phyloP scores from a whole-genome alignment of 2,797 vertebrate species.

The Sebastes vulpes region DNA sequence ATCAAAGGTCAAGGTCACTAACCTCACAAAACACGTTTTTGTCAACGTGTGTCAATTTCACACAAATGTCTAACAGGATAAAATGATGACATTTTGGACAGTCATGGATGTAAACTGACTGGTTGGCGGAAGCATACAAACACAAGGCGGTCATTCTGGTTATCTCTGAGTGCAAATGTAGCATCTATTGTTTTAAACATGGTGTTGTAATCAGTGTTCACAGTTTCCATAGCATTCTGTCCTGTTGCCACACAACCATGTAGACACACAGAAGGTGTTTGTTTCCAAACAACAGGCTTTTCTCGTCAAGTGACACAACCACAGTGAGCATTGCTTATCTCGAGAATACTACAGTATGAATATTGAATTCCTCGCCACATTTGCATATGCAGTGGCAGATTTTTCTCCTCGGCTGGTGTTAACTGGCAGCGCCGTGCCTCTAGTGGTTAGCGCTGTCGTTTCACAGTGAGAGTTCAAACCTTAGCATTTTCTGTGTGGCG shows the following conservation, averaged over 20 bases:
- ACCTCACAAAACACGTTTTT: neutral
- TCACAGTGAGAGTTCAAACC: neutral
- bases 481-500: neutral
- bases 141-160: neutral
- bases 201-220: constrained; percentile 21
- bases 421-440: neutral
- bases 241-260: constrained; percentile 4
- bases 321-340: constrained; percentile 45
- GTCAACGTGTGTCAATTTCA: neutral
- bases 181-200: constrained; percentile 19
- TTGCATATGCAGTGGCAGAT: constrained; percentile 31
- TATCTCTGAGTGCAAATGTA: constrained; percentile 9
- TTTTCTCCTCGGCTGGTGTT: constrained; percentile 21
- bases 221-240: constrained; percentile 23
- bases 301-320: constrained; percentile 56
- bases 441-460: neutral
- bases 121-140: neutral
- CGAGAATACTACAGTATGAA: constrained; percentile 30
- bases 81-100: neutral
- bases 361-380: constrained; percentile 34
- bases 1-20: neutral
- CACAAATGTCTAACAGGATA: neutral
- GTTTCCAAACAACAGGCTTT: constrained; percentile 57
- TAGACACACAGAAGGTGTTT: constrained; percentile 64
- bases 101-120: neutral